Evolutionary conservation across 2,797 vertebrate genomes (phyloP).

Genomic region (Poecilia picta): DNA sequence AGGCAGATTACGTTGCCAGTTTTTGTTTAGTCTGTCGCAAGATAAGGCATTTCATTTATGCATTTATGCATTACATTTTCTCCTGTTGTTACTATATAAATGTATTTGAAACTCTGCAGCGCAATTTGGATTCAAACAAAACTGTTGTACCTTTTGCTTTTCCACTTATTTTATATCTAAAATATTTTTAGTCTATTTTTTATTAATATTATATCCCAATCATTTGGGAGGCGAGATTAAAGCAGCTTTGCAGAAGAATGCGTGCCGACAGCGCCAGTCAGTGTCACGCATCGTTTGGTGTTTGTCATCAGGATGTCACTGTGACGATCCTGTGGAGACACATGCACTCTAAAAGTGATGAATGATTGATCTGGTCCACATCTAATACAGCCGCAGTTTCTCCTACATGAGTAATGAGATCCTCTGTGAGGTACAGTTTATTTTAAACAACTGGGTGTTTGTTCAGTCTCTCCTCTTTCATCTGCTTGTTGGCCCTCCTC

Average conservation of each 20-base stretch:
- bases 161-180: conserved; percentile 5
- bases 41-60: conserved; percentile 51
- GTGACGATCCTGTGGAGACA: background rate
- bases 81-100: conserved; percentile 27
- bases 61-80: conserved; percentile 32
- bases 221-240: conserved; percentile 26
- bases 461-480: conserved; percentile 53
- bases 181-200: conserved; percentile 1
- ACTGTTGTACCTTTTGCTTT: conserved; percentile 1
- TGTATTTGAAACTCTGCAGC: conserved; percentile 11
- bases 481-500: conserved; percentile 48
- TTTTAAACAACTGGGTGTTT: conserved; percentile 50
- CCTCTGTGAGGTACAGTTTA: conserved; percentile 31
- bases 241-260: conserved; percentile 17
- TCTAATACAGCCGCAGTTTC: conserved; percentile 1
- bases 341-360: background rate
- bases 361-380: conserved; percentile 18
- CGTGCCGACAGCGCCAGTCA: background rate
- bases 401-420: conserved; percentile 23
- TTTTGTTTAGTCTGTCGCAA: conserved; percentile 27
- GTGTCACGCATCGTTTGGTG: background rate
- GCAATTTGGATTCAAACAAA: conserved; percentile 29
- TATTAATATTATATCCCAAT: conserved; percentile 15
- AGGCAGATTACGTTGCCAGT: conserved; percentile 24
- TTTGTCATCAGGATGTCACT: conserved; percentile 6